phyloP scores from a whole-genome alignment of 2,113 vertebrate genomes.

The Passerina amoena region DNA sequence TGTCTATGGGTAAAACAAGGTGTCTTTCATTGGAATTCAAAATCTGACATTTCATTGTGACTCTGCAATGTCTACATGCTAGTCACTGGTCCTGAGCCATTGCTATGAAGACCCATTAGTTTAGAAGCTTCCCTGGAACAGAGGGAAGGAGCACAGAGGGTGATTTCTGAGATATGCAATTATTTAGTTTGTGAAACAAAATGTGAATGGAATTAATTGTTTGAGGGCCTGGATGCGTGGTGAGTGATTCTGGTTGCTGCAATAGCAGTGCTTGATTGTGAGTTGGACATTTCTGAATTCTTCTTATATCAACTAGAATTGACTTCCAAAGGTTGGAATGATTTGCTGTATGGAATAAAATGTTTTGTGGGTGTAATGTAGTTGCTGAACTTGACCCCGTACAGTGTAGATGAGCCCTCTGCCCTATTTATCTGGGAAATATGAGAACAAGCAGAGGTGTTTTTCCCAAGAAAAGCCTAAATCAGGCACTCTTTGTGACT shows the following conservation, averaged over 20 bases:
- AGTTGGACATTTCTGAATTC: neutral
- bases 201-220: neutral
- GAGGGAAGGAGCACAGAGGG: neutral
- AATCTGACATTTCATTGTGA: neutral
- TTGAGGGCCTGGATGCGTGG: neutral
- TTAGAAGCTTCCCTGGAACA: neutral
- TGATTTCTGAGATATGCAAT: neutral
- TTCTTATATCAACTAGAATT: neutral
- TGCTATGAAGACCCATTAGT: neutral
- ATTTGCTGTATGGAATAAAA: neutral
- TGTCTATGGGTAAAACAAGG: neutral
- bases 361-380: neutral
- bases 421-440: neutral
- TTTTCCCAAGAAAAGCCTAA: neutral
- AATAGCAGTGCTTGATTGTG: neutral
- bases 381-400: neutral
- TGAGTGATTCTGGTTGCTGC: neutral
- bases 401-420: neutral
- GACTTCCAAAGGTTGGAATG: neutral
- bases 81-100: neutral
- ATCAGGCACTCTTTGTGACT: neutral
- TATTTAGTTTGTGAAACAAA: neutral
- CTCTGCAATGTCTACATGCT: neutral
- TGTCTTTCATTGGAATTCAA: neutral
- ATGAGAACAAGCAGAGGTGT: neutral